These are phyloP conservation scores for Pseudochirops corinnae DNA, from an alignment of 2,797 vertebrate genomes.

Conservation along the genomic window DNA sequence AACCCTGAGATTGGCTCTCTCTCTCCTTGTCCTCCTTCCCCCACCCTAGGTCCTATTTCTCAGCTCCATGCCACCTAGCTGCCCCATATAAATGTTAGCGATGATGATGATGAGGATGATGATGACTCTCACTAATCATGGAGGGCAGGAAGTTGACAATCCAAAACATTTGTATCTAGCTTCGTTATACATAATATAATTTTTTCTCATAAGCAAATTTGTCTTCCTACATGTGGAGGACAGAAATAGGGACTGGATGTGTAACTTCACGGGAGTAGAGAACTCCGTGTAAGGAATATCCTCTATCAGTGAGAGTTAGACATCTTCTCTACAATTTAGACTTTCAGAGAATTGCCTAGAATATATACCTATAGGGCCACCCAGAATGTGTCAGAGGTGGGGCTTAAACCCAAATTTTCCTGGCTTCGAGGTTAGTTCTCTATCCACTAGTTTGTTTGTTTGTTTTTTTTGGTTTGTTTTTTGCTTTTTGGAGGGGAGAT, in stretches of 20 bases:
- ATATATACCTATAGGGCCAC: background rate
- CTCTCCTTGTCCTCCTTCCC: background rate
- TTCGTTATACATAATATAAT: background rate
- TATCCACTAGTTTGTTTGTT: too few relatives aligned
- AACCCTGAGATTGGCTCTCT: background rate
- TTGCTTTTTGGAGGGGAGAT: too few relatives aligned
- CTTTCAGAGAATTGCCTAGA: background rate
- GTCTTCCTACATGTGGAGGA: background rate
- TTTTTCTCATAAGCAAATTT: background rate
- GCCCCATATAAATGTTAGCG: background rate
- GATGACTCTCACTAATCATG: background rate
- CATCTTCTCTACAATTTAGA: background rate
- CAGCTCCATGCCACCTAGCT: background rate
- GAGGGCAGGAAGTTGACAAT: background rate
- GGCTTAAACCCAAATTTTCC: background rate
- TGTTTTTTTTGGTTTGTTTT: too few relatives aligned
- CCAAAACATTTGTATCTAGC: background rate
- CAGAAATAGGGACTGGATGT: background rate
- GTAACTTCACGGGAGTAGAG: background rate
- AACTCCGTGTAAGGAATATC: background rate
- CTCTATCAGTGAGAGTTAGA: background rate
- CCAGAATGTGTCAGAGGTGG: background rate
- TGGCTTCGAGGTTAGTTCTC: background rate
- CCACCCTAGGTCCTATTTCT: background rate
- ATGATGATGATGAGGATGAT: too few relatives aligned